These are phyloP conservation scores for Julus scanicus DNA, from an alignment of 2,888 invertebrate species.

Conservation along the genomic window DNA sequence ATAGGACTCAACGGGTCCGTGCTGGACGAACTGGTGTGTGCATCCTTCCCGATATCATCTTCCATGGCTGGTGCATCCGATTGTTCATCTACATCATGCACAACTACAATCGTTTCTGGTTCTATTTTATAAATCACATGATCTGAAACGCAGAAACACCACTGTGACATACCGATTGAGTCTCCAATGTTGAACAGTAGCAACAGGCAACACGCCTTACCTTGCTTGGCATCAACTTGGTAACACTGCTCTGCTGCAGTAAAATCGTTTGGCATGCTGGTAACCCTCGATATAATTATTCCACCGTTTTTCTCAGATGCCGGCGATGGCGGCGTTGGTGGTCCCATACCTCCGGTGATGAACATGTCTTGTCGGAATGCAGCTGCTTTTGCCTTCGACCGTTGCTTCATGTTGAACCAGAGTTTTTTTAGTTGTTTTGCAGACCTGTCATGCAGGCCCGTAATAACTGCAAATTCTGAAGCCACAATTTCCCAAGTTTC, in stretches of 20 bases:
- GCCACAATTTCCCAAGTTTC: conserved; percentile 2
- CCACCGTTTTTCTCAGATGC: background rate
- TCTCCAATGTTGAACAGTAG: background rate
- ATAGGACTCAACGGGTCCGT: background rate
- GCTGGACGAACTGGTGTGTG: background rate
- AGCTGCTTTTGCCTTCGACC: background rate
- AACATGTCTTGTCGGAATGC: background rate
- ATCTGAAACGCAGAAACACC: background rate
- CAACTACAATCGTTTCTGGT: background rate
- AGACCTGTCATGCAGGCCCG: background rate
- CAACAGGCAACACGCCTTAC: background rate
- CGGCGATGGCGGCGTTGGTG: background rate
- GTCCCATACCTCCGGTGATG: background rate
- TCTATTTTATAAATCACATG: conserved; percentile 21
- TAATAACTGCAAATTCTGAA: background rate
- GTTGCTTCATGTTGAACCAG: conserved; percentile 12
- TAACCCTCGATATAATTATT: background rate
- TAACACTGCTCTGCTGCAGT: background rate
- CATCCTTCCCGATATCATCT: conserved; percentile 25
- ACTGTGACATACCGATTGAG: background rate
- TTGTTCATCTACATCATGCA: background rate
- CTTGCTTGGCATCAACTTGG: background rate
- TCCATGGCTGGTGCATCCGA: background rate
- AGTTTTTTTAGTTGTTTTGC: conserved; percentile 1
- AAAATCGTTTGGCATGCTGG: background rate